Conservation (phyloP, 1,140 invertebrate species). For the Drosophila paulistorum region DNA sequence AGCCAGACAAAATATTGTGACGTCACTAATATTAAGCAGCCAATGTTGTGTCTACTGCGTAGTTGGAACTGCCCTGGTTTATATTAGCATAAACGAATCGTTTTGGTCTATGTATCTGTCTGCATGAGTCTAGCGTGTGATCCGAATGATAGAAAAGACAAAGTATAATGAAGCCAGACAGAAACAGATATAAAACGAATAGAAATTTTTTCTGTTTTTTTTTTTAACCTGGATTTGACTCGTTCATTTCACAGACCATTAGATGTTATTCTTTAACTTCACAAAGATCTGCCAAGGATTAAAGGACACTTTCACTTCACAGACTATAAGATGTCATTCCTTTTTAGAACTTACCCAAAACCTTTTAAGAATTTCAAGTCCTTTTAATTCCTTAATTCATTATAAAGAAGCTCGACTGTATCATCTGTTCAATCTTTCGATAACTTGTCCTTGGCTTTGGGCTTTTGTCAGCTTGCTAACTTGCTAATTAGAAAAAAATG, state of each 20-base stretch:
- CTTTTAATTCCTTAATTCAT: too few relatives aligned
- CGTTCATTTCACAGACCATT: too few relatives aligned
- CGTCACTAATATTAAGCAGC: constrained; percentile 9
- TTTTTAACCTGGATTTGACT: too few relatives aligned
- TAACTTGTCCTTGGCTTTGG: neutral
- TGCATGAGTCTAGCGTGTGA: constrained; percentile 25
- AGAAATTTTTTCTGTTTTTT: too few relatives aligned
- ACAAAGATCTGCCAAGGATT: too few relatives aligned
- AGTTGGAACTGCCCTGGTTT: constrained; percentile 22
- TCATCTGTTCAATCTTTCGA: neutral
- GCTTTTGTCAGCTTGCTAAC: constrained; percentile 28
- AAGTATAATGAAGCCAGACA: neutral
- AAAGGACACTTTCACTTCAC: too few relatives aligned
- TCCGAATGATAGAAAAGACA: constrained; percentile 29
- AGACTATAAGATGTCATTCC: too few relatives aligned
- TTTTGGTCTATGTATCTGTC: neutral
- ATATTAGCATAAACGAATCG: constrained; percentile 29
- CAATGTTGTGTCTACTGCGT: constrained; percentile 5
- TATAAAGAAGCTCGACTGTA: too few relatives aligned
- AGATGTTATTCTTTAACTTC: too few relatives aligned
- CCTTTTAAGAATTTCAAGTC: too few relatives aligned
- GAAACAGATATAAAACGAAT: too few relatives aligned
- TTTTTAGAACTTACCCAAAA: too few relatives aligned
- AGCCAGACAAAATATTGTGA: neutral
- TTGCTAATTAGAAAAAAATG: constrained; percentile 42